Evolutionary conservation across 2,797 vertebrate species (phyloP), one percentile per base, ranked within the genome.

Genomic region (Sebastes paucispinis): DNA sequence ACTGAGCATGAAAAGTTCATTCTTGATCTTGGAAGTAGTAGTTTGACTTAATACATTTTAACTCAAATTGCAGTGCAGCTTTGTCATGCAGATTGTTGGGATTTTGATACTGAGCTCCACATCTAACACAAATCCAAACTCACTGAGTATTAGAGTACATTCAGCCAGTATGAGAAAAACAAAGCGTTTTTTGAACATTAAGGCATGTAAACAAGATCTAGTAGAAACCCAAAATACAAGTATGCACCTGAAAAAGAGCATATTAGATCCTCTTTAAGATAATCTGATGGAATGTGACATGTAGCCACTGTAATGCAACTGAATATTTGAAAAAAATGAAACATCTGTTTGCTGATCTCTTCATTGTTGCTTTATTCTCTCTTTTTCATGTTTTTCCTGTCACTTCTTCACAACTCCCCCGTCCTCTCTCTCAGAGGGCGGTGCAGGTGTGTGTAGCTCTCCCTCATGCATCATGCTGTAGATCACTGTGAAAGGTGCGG

Each of bases 401-500:
- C 22, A 16, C 29, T 4, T 65, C 34, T 58, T 55, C 20, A 39
- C n/a, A 22, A 11, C 64, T 43, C 34, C 32, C 16, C 32, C 20
- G 2, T 52, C 31, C 6, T 50, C 68, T 43, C 13, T 52, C 63
- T 70, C 39, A 7, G 43, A 55, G 16, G 58, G 4, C 27, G 4
- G 25, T 18, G 69, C 83, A 90, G 83, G 79, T 88, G 83, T 77
- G 60, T 60, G 3, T 9, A 25, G 50, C 36, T 18, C 67, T 24
- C 57, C 34, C 50, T 73, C 64, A 72, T 85, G 81, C 76, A 86
- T 89, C 79, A 76, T 9, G 52, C 36, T 18, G 39, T 73, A 69
- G 60, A 74, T 85, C 73, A 76, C 71, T 87, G 66, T 75, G 74
- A 82, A 83, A 80, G 63, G 50, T 5, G 2, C 9, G 2, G 88